Evolutionary conservation across 37 sponge, comb jelly and placozoan genomes (phyloP), one percentile per base, ranked within the genome.

Genomic region (Spongilla lacustris): DNA sequence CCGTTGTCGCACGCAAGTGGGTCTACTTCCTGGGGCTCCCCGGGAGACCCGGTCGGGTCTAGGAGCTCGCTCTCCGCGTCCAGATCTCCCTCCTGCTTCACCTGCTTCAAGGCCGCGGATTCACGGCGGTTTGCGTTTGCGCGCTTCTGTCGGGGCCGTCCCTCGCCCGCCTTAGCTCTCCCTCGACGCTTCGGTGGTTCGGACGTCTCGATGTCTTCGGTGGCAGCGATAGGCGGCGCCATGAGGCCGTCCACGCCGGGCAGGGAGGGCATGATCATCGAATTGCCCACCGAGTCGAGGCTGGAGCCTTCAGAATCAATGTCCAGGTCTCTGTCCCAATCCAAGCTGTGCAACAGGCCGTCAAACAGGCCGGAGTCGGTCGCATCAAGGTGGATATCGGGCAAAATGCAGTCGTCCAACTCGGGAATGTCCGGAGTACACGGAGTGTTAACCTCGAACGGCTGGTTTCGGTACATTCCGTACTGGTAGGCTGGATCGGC

Each of bases 301-400:
- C 74, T 31, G 0, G 80, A 80, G 0, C 33, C 38, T 14, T 87
- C 88, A 2, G 82, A 81, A 24, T 87, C 82, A 2, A 87, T 27
- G 31, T 69, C 50, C 13, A 46, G 82, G 24, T 41, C 75, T 46
- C 81, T 24, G 73, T 90, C 90, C 13, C 84, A 25, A 29, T 90
- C 90, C 41, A 91, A 75, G 34, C 30, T 36, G 36, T 86, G 87
- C 21, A 87, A 75, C 24, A 74, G 83, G 30, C 84, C 88, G 67
- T 84, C 35, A 22, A 87, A 77, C 24, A 69, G 77, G 37, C 72
- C 88, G 30, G 78, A 87, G 50, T 80, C 80, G 21, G 71, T 87
- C 29, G 71, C 84, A 13, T 81, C 81, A 1, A 23, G 67, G n/a
- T 67, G 75, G 21, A 37, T 67, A 19, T 81, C 85, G 23, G 71